Percentiles rank a stretch among this genome's conserved stretches.
Conservation (phyloP, 2,888 invertebrate genomes). For the Nemoura dubitans region DNA sequence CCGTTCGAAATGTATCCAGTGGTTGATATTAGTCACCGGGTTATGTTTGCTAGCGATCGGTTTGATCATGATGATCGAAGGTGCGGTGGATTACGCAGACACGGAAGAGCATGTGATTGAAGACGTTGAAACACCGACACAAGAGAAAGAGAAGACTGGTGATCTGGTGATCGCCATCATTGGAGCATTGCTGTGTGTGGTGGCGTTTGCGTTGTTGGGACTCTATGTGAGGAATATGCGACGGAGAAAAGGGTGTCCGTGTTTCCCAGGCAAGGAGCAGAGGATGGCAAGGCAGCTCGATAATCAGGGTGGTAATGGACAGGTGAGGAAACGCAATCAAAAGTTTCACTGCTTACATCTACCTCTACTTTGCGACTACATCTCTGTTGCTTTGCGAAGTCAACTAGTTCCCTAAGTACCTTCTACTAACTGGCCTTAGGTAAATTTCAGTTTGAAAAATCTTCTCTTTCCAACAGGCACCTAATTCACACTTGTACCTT, state of each 20-base stretch:
- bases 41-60: constrained; percentile 59
- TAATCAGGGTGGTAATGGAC: constrained; percentile 56
- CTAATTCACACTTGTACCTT: too few species aligned
- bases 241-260: constrained; percentile 54
- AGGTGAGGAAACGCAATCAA: constrained; percentile 53
- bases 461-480: too few species aligned
- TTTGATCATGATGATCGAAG: constrained; percentile 70
- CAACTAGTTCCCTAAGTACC: too few species aligned
- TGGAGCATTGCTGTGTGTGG: constrained; percentile 69
- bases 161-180: constrained; percentile 67
- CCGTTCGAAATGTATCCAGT: constrained; percentile 55
- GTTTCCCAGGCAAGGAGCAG: constrained; percentile 56
- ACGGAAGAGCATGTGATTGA: constrained; percentile 58
- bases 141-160: constrained; percentile 49
- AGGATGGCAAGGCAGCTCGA: constrained; percentile 56
- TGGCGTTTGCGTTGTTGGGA: constrained; percentile 70
- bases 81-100: constrained; percentile 68
- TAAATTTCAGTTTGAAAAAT: too few species aligned
- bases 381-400: too few species aligned
- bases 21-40: constrained; percentile 55
- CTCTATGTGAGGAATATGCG: constrained; percentile 50
- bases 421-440: too few species aligned
- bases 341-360: too few species aligned
- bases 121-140: constrained; percentile 50
- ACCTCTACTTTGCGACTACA: too few species aligned